Base-by-base conservation (phyloP, 1,140 invertebrate species). In the Drosophila sp. region DNA sequence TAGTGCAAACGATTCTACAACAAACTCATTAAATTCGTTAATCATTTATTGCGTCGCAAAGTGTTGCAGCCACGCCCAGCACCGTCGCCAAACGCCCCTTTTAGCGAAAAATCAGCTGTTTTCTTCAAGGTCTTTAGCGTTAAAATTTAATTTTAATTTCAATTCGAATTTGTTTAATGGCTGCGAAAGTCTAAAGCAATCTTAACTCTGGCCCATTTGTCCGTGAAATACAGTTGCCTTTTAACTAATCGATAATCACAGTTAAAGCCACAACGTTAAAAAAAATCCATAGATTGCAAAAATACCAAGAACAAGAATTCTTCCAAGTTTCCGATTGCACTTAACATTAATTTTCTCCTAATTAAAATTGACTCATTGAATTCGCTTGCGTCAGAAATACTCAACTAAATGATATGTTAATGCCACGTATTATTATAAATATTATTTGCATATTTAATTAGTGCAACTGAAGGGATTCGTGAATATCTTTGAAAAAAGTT, bases 1-100 rank as follows among this genome's bases (percentile, higher is more conserved):
- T 58, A 50, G 57, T 70, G 74, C 75, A 78, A 71, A 72, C 75
- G 73, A 83, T 87, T 86, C 82, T 86, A 86, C 82, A 86, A 82
- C 82, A 86, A 82, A 89, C 51, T 72, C 82, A 86, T 86, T 86
- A 86, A 86, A 72, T 82, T 77, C 57, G 75, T 87, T 86, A 86
- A 86, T 87, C 82, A 86, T 87, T 81, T 86, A 78, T 82, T 75
- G 75, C 70, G 79, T 64, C 67, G 73, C 74, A 86, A 72, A 73
- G 58, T 69, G 74, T 58, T 76, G 77, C 77, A 59, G 64, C 59
- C 56, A 83, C 80, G 72, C 80, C 80, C 51, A 58, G 16, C 41
- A 43, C 4, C 41, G 41, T 18, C 16, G 14, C 41, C 41, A 18
- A 18, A 8, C 13, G 16, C 16, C 41, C 13, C 16, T 38, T 38